Evolutionary conservation across 2,888 invertebrate species (phyloP).

Genomic region (Tenthredo scrophulariae): DNA sequence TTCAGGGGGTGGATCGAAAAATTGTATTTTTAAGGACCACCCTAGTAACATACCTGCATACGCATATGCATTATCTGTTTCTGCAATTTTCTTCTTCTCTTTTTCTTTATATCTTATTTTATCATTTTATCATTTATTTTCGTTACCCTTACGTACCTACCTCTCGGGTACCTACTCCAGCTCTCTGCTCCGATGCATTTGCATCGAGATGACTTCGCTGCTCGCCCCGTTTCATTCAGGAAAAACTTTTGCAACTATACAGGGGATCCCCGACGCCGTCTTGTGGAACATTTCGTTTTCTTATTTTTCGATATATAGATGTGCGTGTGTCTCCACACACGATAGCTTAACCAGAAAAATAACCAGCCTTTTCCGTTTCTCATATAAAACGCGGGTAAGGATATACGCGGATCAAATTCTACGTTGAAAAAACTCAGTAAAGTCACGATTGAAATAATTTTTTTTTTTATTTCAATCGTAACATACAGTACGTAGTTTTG

Average conservation of each 20-base stretch:
- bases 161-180: not conserved
- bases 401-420: not conserved
- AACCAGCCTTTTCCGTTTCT: not conserved
- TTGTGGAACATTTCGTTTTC: slow-evolving; percentile 13
- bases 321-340: not conserved
- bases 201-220: slow-evolving; percentile 50
- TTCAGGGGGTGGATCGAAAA: too few relatives aligned
- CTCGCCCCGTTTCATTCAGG: slow-evolving; percentile 19
- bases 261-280: not conserved
- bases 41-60: too few relatives aligned
- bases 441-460: too few relatives aligned
- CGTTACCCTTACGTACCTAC: not conserved
- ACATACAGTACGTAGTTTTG: not conserved
- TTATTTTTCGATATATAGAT: not conserved
- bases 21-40: too few relatives aligned
- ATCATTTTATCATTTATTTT: slow-evolving; percentile 11
- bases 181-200: slow-evolving; percentile 32
- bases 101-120: not conserved
- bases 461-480: not conserved
- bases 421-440: not conserved
- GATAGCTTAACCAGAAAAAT: not conserved
- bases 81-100: not conserved
- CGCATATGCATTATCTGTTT: not conserved
- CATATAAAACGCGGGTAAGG: not conserved
- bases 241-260: slow-evolving; percentile 41